Base-by-base conservation (phyloP, 2,113 vertebrate species). In the Oryctolagus cuniculus region DNA sequence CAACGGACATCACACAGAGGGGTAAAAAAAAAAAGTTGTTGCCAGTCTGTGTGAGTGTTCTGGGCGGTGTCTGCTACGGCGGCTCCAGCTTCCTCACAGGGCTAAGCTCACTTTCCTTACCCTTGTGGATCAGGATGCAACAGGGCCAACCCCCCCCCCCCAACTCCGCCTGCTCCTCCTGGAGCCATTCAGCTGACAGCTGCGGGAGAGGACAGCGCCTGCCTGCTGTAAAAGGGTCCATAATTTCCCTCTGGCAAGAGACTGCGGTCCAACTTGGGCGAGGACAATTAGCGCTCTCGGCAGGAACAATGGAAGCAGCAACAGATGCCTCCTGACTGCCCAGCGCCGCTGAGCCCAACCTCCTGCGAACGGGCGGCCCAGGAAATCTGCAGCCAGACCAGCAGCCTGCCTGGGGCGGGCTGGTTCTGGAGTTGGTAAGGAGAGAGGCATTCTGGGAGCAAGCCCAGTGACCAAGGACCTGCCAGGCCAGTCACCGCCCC, bases 151-250 rank as follows among this genome's bases (percentile, higher is more conserved):
- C 75, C 77, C 58, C 70, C 61, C 55, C 31, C 53, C 64, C 93
- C 53, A 10, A 85, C 70, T 79, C 88, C 66, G 88, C 86, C 90
- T 13, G n/a, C 77, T 92, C 88, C 97, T 95, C 95, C 93, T 95
- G 95, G 95, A 94, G 95, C 96, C 86, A 25, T 96, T 96, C 97
- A 97, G 97, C 97, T 97, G 97, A 97, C 97, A 97, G 97, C 97
- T 97, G 97, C 85, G 16, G 89, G 44, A 69, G 74, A 90, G 97
- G 97, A 97, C 88, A 95, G 95, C 10, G 81, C 72, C 84, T 87
- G 81, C 72, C 84, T 87, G 95, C 96, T 94, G 96, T 96, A 93
- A 97, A 95, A 87, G 81, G 91, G 75, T 34, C 84, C 94, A 67
- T 83, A 94, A 97, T 98, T 96, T 97, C 97, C 91, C 96, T 95